phyloP scores from a whole-genome alignment of 2,113 vertebrate species.

The Syrmaticus mikado region DNA sequence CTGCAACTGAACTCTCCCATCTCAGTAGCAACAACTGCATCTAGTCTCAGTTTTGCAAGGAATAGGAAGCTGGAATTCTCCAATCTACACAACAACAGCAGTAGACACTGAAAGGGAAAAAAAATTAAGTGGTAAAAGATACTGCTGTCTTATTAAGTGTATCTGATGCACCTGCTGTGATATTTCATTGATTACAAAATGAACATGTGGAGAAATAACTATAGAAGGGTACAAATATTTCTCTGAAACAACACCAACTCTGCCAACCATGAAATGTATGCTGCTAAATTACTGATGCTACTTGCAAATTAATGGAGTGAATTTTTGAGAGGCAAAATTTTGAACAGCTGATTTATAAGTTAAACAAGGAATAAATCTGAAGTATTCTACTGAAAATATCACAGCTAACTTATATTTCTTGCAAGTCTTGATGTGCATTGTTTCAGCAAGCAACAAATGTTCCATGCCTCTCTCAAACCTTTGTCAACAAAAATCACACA shows the following conservation, averaged over 20 bases:
- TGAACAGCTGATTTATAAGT: constrained; percentile 27
- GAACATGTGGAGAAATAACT: constrained; percentile 64
- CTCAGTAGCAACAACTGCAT: not conserved
- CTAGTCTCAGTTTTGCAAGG: not conserved
- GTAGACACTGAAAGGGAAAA: not conserved
- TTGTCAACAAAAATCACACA: not conserved
- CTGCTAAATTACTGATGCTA: constrained; percentile 57
- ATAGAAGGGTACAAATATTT: constrained; percentile 67
- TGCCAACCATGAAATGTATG: constrained; percentile 71
- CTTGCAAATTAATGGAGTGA: constrained; percentile 68
- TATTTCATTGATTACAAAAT: constrained; percentile 72
- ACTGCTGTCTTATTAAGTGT: constrained; percentile 36
- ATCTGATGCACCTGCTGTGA: constrained; percentile 30
- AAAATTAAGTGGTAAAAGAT: not conserved
- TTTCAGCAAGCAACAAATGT: not conserved
- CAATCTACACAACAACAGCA: not conserved
- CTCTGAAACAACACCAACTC: constrained; percentile 61
- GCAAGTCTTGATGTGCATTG: not conserved
- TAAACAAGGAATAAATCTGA: constrained; percentile 11
- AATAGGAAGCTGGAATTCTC: not conserved
- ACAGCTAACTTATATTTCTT: not conserved
- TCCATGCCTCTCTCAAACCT: not conserved
- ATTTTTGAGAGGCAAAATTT: constrained; percentile 59
- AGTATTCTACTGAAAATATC: not conserved
- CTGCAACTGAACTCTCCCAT: not conserved